Conservation (phyloP, 1,140 invertebrate species). For the Neodiprion fabricii region DNA sequence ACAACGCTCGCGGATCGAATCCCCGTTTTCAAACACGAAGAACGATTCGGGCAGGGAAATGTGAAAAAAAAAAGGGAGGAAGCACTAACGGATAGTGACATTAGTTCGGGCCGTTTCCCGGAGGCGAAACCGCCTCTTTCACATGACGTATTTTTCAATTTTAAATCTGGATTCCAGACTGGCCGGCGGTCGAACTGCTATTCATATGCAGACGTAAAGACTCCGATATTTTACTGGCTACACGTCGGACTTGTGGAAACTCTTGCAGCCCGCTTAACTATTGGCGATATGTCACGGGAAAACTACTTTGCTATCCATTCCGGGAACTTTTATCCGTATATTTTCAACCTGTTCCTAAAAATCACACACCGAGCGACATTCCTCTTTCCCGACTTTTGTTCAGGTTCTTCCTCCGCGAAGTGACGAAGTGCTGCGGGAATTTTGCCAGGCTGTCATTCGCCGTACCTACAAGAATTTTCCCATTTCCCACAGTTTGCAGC, state of each 20-base stretch:
- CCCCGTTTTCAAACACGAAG: too few species aligned
- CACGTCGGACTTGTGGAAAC: background rate
- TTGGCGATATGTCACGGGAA: background rate
- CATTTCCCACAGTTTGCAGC: too few species aligned
- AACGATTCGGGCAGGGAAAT: too few species aligned
- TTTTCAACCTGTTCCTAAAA: background rate
- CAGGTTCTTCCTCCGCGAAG: background rate
- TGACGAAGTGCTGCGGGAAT: constrained; percentile 3
- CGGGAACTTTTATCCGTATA: constrained; percentile 2
- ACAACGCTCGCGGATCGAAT: too few species aligned
- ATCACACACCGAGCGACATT: background rate
- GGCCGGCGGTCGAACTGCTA: background rate
- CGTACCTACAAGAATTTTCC: background rate
- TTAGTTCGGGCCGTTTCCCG: too few species aligned
- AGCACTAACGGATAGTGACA: too few species aligned
- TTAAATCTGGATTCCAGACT: constrained; percentile 3
- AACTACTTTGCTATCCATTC: background rate
- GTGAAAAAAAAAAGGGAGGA: too few species aligned
- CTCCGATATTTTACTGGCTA: background rate
- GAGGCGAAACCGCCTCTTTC: background rate
- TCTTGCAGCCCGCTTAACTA: background rate
- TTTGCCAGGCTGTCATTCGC: background rate
- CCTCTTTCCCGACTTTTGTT: background rate
- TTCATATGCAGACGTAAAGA: constrained; percentile 7
- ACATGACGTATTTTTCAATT: constrained; percentile 5